Base-by-base conservation (phyloP, 2,797 vertebrate genomes). In the Eulemur coronatus region DNA sequence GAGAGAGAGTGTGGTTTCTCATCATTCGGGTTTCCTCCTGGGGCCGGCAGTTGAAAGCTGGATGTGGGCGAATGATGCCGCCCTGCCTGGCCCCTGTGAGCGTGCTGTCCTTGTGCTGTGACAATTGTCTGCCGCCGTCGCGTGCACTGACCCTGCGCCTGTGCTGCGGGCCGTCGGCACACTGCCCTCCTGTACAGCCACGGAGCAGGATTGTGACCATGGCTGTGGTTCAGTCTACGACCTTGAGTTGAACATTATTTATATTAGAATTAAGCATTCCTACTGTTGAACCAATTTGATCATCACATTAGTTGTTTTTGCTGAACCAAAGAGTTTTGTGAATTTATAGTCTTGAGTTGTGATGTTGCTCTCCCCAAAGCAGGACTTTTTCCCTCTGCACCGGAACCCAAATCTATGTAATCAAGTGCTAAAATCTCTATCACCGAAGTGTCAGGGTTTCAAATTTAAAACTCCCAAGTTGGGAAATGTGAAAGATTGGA, bases 131-230 rank as follows among this genome's bases (percentile, higher is more conserved):
- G 65, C 38, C 17, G 7, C 24, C 9, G 20, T n/a, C 12, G 17
- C 4, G 0, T 10, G 8, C 10, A 1, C 63, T 12, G 26, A 0
- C n/a, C 1, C 0, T 2, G 1, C 12, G 17, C 33, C 50, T 1
- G 0, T 4, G 22, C 24, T 1, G 73, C 9, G 85, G 65, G 30
- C 73, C 6, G 2, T 3, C 2, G 14, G 28, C 26, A 1, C 70
- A 38, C 8, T 18, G 89, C 38, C 5, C 17, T 5, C 7, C 15
- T 14, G 35, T 52, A 4, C 46, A 41, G 0, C 41, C 38, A 0
- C 0, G 1, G 17, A 3, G 2, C 57, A 0, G 57, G 13, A 8
- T 1, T 12, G 38, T 57, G 30, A 4, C 43, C 1, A 24, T 28
- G 52, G 5, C 0, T 6, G n/a, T 2, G 72, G 48, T 28, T 50